Percentiles rank a stretch among this genome's conserved stretches.
These are phyloP conservation scores for Desoria tigrina DNA, from an alignment of 2,888 invertebrate species.

Conservation along the genomic window DNA sequence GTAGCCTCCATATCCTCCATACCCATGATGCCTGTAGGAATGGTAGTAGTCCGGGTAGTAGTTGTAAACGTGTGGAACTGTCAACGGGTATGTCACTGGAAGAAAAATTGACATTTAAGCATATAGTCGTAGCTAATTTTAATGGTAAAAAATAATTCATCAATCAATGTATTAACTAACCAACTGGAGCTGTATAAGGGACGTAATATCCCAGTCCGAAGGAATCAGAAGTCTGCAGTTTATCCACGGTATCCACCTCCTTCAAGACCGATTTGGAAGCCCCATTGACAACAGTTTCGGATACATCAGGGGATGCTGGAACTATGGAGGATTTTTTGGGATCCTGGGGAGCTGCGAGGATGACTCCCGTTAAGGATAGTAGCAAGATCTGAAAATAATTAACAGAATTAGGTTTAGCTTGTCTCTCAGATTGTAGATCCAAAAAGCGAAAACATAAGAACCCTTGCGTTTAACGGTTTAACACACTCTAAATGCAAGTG, in stretches of 20 bases:
- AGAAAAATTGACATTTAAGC: conserved; percentile 1
- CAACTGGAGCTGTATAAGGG: conserved; percentile 21
- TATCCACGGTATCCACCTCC: conserved; percentile 7
- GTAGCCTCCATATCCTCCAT: conserved; percentile 26
- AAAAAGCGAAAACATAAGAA: too few relatives aligned
- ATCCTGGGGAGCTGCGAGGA: not conserved
- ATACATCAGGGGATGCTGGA: too few relatives aligned
- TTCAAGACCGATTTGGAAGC: too few relatives aligned
- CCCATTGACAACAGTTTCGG: too few relatives aligned
- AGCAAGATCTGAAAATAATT: conserved; percentile 8
- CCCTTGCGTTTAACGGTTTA: too few relatives aligned
- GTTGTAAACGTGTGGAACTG: conserved; percentile 7
- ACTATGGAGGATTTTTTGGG: too few relatives aligned
- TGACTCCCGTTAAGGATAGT: not conserved
- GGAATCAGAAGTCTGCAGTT: conserved; percentile 32
- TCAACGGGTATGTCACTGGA: not conserved
- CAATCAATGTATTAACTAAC: too few relatives aligned
- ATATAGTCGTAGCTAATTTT: not conserved
- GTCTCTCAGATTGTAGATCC: not conserved
- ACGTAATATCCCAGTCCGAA: conserved; percentile 36
- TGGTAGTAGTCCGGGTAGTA: conserved; percentile 25
- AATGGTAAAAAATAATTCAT: not conserved
- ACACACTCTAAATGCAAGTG: too few relatives aligned
- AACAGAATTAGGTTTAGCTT: not conserved
- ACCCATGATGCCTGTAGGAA: conserved; percentile 34